Base-by-base conservation (phyloP, 2,888 invertebrate species). In the Sphaerophoria rueppellii region DNA sequence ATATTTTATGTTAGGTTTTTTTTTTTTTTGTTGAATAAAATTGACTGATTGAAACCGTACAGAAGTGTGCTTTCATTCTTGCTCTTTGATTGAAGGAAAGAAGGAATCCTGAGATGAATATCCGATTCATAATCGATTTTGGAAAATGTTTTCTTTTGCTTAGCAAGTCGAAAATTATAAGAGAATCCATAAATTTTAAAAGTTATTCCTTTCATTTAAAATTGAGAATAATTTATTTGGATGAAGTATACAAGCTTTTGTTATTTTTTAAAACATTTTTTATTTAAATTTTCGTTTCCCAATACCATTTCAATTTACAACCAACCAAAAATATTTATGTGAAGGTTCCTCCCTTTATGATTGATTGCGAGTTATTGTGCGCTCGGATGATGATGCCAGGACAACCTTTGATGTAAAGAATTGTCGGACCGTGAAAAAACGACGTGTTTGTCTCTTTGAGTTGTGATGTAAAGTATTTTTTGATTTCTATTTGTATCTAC, bases 61-160 rank as follows among this genome's bases (percentile, higher is more conserved):
- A 85, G 81, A 24, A 24, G 24, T 24, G 24, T 24, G 24, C 24
- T 24, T 24, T 24, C n/a, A 46, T 54, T 35, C 35, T 61, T 37
- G 43, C 61, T 58, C 34, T 24, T 11, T 58, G 60, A 14, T 54
- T 70, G 46, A 54, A 43, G 43, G 52, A 73, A 35, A 73, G 43
- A 65, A 50, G 7, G 65, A 60, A 35, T 50, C 60, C 52, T 34
- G 69, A 77, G 60, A 55, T 50, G 63, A 82, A 82, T 73, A 74
- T 73, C 65, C 71, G 70, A 77, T 82, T 76, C 72, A 60, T 82
- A 82, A 82, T 78, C 82, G 82, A 82, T 78, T 82, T 82, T 46
- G 11, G 46, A 40, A 46, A 69, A 74, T 69, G 70, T 77, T 63
- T 63, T 73, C 50, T 32, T 34, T 52, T 65, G 16, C 16, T 65